These are phyloP conservation scores for Rhynchopsitta pachyrhyncha DNA, from an alignment of 2,113 vertebrate genomes.

Conservation along the genomic window DNA sequence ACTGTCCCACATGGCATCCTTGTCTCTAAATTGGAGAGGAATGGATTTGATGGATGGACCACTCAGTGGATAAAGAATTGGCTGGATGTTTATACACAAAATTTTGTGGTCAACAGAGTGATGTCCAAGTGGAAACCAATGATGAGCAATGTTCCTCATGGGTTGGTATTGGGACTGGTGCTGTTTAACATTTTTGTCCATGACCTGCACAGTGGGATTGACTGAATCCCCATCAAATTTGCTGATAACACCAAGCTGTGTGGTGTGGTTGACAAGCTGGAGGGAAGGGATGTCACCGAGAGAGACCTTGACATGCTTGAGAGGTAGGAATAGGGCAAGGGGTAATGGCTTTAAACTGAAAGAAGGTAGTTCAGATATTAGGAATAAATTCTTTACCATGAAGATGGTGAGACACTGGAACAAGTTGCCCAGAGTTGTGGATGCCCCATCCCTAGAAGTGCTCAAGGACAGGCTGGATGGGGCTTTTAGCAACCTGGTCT, in stretches of 20 bases:
- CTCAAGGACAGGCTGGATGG: not conserved
- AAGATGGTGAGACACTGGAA: not conserved
- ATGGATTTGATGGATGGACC: not conserved
- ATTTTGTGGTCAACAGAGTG: not conserved
- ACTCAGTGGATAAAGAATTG: not conserved
- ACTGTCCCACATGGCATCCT: not conserved
- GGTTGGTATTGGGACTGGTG: not conserved
- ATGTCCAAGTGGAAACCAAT: not conserved
- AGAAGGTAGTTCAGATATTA: not conserved
- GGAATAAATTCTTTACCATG: not conserved
- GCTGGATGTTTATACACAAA: not conserved
- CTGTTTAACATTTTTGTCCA: not conserved
- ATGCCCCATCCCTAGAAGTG: not conserved
- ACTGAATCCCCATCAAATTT: not conserved
- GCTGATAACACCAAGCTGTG: not conserved
- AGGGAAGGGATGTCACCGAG: not conserved
- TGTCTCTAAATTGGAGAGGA: not conserved
- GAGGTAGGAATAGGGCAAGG: not conserved
- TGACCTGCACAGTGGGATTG: not conserved
- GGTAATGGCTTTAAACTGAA: not conserved
- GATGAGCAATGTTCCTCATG: not conserved
- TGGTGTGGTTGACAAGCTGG: accelerated
- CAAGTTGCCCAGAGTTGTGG: not conserved
- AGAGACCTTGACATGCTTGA: not conserved
- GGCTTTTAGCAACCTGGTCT: not conserved